These are phyloP conservation scores for Alentia gelatinosa DNA, from an alignment of 2,888 invertebrate genomes.

Conservation along the genomic window DNA sequence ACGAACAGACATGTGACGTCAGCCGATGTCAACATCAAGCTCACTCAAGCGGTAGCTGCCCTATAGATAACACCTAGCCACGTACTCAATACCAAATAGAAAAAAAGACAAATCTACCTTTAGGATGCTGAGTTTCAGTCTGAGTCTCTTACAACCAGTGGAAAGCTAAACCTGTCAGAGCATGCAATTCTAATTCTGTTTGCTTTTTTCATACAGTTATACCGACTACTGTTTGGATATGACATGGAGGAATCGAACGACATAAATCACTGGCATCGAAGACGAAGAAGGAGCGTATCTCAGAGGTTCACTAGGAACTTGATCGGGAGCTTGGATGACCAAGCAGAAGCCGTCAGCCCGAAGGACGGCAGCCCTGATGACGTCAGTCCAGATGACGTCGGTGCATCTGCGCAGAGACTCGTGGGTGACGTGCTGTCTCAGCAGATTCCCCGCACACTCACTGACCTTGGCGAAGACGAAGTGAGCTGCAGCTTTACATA, in stretches of 20 bases:
- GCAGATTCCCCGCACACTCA: neutral
- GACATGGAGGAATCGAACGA: slow-evolving; percentile 51
- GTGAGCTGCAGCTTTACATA: no score
- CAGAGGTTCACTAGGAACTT: no score
- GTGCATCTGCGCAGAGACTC: neutral
- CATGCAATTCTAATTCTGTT: neutral
- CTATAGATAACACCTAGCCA: no score
- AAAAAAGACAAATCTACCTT: no score
- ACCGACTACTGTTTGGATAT: slow-evolving; percentile 70
- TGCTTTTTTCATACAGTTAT: slow-evolving; percentile 66
- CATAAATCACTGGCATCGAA: neutral
- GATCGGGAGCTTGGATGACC: no score
- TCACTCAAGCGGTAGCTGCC: no score
- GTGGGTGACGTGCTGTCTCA: neutral
- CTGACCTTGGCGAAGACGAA: neutral
- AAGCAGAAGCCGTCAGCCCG: no score
- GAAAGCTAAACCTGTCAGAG: neutral
- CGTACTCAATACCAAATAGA: no score
- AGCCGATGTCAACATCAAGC: no score
- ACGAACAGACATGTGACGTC: no score
- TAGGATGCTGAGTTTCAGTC: no score
- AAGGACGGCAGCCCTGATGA: neutral
- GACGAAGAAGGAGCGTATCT: neutral
- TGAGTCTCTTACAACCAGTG: neutral
- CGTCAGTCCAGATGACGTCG: neutral